phyloP scores from a whole-genome alignment of 2,888 invertebrate genomes.

The Caenorhabditis drosophilae region DNA sequence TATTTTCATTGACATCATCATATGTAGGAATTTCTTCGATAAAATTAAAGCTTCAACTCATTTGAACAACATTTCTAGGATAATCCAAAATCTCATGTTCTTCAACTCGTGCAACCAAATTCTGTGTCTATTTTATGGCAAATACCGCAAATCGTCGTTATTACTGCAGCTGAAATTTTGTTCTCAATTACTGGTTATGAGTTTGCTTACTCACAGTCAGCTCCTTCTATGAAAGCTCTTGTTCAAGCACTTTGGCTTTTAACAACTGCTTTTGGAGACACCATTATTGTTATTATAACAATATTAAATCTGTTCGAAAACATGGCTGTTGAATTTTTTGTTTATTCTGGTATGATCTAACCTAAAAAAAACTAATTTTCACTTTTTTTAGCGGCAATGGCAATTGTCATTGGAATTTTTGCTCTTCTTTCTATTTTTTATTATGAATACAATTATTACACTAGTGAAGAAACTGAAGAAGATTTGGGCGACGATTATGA shows the following conservation, averaged over 20 bases:
- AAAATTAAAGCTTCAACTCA: too few relatives aligned
- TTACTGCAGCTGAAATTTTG: conserved; percentile 72
- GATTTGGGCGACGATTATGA: conserved; percentile 24
- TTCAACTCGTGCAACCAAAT: conserved; percentile 49
- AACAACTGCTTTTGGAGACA: conserved; percentile 89
- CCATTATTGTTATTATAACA: conserved; percentile 85
- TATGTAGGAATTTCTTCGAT: conserved; percentile 3
- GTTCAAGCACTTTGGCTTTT: conserved; percentile 89
- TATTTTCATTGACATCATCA: conserved; percentile 42
- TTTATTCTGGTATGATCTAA: conserved; percentile 46
- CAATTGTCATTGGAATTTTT: conserved; percentile 83
- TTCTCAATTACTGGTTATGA: conserved; percentile 72
- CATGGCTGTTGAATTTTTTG: conserved; percentile 60
- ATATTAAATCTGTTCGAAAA: conserved; percentile 54
- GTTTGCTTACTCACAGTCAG: conserved; percentile 75
- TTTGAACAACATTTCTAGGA: conserved; percentile 1
- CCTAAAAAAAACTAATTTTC: not conserved
- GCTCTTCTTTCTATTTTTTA: conserved; percentile 82
- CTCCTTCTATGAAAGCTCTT: conserved; percentile 90
- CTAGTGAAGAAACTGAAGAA: conserved; percentile 48
- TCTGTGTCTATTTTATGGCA: conserved; percentile 70
- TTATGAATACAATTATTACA: conserved; percentile 70
- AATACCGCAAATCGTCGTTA: conserved; percentile 71
- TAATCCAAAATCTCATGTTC: conserved; percentile 7
- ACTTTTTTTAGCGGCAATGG: conserved; percentile 78